Conservation (phyloP, 2,113 vertebrate genomes). For the Emberiza fucata region DNA sequence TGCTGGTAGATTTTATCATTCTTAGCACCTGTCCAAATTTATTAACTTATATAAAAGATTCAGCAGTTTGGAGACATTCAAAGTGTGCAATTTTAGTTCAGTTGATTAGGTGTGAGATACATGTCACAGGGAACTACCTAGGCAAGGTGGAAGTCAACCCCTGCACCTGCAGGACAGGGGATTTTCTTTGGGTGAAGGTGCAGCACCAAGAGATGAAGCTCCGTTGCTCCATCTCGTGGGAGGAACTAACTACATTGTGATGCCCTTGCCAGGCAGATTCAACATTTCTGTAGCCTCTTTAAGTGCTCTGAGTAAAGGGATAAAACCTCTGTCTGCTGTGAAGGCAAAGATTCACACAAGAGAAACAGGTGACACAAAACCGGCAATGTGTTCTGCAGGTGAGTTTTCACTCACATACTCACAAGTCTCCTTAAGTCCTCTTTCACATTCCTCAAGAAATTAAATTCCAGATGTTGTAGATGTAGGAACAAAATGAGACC, state of each 20-base stretch:
- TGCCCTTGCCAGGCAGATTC: background rate
- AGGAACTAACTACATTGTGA: background rate
- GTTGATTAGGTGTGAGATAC: constrained; percentile 31
- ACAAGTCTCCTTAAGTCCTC: background rate
- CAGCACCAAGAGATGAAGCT: background rate
- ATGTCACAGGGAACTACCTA: constrained; percentile 25
- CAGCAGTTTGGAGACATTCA: background rate
- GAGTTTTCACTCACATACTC: background rate
- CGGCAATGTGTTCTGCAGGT: rapidly evolving
- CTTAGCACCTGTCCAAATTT: constrained; percentile 30
- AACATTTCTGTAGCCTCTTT: background rate
- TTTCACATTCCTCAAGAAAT: background rate
- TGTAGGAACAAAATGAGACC: background rate
- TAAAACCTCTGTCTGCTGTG: background rate
- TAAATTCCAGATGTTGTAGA: background rate
- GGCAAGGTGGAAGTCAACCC: background rate
- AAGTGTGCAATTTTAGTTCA: constrained; percentile 8
- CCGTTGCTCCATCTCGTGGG: constrained; percentile 37
- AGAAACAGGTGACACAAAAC: background rate
- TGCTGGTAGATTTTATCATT: background rate
- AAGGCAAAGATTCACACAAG: background rate
- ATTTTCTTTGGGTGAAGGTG: background rate
- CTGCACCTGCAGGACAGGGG: background rate
- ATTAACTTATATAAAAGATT: background rate
- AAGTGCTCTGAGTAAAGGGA: background rate